These are phyloP conservation scores for Hydrolagus affinis DNA, from an alignment of 2,113 vertebrate genomes.

Conservation along the genomic window DNA sequence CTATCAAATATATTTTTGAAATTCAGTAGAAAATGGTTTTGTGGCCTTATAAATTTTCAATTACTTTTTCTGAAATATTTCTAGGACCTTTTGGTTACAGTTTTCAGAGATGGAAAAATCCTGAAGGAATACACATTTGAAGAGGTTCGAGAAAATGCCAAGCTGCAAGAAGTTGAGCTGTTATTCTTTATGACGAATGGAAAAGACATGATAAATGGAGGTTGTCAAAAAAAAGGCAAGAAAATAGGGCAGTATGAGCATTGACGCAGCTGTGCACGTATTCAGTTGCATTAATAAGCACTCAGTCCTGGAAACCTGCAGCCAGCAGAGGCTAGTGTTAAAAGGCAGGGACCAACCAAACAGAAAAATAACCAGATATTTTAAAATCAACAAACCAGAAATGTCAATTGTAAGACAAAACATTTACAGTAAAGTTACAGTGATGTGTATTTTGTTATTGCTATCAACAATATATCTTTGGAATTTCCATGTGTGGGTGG, in stretches of 20 bases:
- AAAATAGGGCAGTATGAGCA: neutral
- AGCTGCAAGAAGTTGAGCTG: constrained; percentile 47
- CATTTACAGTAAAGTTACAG: neutral
- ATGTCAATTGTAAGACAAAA: neutral
- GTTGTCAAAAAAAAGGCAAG: constrained; percentile 37
- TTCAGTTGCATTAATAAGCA: neutral
- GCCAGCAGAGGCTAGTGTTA: neutral
- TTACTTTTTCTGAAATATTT: neutral
- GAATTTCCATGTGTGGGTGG: no score
- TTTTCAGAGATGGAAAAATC: constrained; percentile 57
- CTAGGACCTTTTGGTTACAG: constrained; percentile 57
- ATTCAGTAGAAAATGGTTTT: neutral
- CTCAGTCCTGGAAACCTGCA: neutral
- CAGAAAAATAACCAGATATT: neutral
- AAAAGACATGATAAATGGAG: constrained; percentile 43
- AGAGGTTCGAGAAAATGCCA: constrained; percentile 58
- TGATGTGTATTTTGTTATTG: no score
- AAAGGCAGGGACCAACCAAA: neutral
- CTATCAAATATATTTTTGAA: neutral
- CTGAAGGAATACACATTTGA: constrained; percentile 57
- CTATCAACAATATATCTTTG: no score
- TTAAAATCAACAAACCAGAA: neutral
- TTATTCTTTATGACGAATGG: neutral
- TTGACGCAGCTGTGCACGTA: neutral
- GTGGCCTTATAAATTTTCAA: neutral